A percentile compares a stretch with the other conserved stretches of the same genome.
Conservation (phyloP, 2,113 vertebrate species). For the Syngnathoides biaculeatus region DNA sequence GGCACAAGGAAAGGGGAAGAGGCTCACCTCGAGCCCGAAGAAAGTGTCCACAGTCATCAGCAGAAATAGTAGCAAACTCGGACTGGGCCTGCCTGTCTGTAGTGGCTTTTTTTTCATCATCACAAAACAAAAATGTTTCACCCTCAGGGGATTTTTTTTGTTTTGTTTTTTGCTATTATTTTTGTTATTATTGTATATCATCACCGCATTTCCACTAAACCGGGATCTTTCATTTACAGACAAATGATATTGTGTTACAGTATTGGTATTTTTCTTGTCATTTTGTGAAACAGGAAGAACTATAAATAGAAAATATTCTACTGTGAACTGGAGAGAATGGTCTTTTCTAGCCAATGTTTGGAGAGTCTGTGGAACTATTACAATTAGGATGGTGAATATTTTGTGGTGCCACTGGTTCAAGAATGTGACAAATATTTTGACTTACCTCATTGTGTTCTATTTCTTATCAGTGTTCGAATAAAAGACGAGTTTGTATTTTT, state of each 20-base stretch:
- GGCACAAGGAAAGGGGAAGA: constrained; percentile 41
- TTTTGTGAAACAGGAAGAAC: constrained; percentile 34
- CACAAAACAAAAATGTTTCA: constrained; percentile 68
- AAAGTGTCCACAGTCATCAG: constrained; percentile 72
- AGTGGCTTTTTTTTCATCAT: constrained; percentile 56
- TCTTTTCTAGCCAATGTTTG: constrained; percentile 44
- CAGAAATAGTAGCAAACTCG: constrained; percentile 76
- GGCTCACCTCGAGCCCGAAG: constrained; percentile 53
- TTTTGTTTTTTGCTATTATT: too few species aligned
- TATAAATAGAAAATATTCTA: constrained; percentile 62
- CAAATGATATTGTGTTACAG: constrained; percentile 32
- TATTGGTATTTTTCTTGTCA: constrained; percentile 40
- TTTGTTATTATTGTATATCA: too few species aligned
- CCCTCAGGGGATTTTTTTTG: constrained; percentile 68
- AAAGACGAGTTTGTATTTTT: constrained; percentile 76
- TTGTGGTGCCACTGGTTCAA: constrained; percentile 59
- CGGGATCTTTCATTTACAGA: constrained; percentile 38
- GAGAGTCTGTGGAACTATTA: constrained; percentile 56
- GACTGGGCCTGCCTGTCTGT: constrained; percentile 60
- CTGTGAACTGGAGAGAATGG: constrained; percentile 49
- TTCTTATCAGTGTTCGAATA: constrained; percentile 91
- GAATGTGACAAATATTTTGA: constrained; percentile 76
- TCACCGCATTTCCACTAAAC: constrained; percentile 36
- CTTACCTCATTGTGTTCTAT: constrained; percentile 94
- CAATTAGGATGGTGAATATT: constrained; percentile 61